A percentile compares a stretch with the other conserved stretches of the same genome.
phyloP scores from a whole-genome alignment of 2,113 vertebrate genomes.

The Calidris pygmaea region DNA sequence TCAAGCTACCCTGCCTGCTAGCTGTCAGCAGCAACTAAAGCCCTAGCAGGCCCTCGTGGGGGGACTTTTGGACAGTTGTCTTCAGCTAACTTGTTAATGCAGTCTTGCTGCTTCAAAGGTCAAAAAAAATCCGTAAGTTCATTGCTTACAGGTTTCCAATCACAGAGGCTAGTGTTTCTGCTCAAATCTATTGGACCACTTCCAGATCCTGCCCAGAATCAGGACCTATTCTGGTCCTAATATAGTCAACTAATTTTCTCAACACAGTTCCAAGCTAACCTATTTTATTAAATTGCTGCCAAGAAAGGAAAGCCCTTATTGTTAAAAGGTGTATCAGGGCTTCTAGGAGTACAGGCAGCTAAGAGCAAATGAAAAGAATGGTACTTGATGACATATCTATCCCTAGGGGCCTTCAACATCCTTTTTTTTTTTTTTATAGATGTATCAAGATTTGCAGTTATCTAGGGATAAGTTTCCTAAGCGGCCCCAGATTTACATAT shows the following conservation, averaged over 20 bases:
- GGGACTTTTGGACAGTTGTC: neutral
- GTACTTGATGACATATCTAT: neutral
- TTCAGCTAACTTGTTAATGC: neutral
- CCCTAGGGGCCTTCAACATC: neutral
- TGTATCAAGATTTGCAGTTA: neutral
- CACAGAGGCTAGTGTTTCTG: neutral
- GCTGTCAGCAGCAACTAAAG: neutral
- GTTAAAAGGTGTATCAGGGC: neutral
- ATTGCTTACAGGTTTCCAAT: conserved; percentile 11
- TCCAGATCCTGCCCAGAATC: neutral
- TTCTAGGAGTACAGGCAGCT: conserved; percentile 7
- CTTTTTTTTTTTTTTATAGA: neutral
- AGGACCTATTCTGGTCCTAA: neutral
- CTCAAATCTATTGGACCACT: neutral
- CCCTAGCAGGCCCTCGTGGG: neutral
- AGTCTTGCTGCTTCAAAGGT: neutral
- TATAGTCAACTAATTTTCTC: neutral
- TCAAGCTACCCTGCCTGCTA: neutral
- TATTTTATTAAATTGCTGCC: neutral
- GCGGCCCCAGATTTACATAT: neutral
- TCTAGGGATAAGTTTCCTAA: neutral
- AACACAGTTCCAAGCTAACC: neutral
- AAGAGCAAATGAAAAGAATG: neutral
- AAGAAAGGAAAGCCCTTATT: neutral
- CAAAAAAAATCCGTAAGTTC: neutral